A percentile compares a stretch with the other conserved stretches of the same genome.
These are phyloP conservation scores for Parnassius mnemosyne DNA, from an alignment of 2,888 invertebrate genomes.

Conservation along the genomic window DNA sequence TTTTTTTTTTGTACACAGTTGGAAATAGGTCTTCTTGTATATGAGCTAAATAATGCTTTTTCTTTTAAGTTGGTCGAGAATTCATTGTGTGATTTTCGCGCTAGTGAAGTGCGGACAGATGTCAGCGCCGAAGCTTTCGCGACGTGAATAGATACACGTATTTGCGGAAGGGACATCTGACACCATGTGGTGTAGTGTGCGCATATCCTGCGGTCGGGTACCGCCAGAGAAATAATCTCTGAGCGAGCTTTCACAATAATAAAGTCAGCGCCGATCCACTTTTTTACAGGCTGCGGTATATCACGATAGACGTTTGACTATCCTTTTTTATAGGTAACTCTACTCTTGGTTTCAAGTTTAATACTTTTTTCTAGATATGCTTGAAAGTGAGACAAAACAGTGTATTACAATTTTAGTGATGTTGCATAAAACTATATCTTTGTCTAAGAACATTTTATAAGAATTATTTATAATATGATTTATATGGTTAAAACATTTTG, in stretches of 20 bases:
- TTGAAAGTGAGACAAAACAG: background rate
- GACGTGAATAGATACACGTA: conserved; percentile 36
- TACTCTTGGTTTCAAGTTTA: background rate
- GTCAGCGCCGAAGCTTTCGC: conserved; percentile 30
- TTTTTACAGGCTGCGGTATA: conserved; percentile 17
- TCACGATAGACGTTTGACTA: background rate
- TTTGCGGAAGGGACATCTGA: conserved; percentile 64
- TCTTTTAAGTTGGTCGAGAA: no score
- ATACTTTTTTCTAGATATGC: background rate
- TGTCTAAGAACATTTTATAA: no score
- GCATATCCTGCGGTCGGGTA: conserved; percentile 43
- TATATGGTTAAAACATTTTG: no score
- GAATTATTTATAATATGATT: no score
- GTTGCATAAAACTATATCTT: no score
- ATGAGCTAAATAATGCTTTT: no score
- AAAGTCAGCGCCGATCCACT: conserved; percentile 29
- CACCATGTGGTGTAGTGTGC: conserved; percentile 40
- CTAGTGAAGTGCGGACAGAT: conserved; percentile 40
- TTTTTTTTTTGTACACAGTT: no score
- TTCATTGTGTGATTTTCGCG: conserved; percentile 7
- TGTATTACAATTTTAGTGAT: no score
- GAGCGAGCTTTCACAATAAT: conserved; percentile 45
- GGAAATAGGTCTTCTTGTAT: no score
- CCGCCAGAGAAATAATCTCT: conserved; percentile 36
- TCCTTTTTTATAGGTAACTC: conserved; percentile 1